Evolutionary conservation across 2,113 vertebrate species (phyloP).

Genomic region (Thermophis baileyi): DNA sequence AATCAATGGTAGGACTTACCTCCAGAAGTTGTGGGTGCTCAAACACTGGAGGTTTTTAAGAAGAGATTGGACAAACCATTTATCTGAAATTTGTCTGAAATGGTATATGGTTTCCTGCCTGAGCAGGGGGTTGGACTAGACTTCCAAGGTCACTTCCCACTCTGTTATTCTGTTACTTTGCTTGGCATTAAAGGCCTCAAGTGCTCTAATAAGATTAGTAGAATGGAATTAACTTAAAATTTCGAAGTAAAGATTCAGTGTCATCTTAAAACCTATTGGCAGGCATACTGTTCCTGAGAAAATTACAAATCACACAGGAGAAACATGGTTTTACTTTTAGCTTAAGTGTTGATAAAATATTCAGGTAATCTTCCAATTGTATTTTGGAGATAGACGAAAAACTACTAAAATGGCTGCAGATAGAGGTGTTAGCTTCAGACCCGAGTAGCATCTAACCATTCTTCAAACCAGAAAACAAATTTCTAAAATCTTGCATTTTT

Average conservation of each 20-base stretch:
- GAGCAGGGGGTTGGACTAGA: background rate
- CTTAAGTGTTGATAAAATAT: background rate
- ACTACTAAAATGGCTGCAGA: background rate
- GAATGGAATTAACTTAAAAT: background rate
- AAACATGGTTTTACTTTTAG: background rate
- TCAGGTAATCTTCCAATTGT: background rate
- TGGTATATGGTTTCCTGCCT: background rate
- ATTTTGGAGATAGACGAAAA: background rate
- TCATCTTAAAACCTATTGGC: background rate
- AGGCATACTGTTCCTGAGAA: background rate
- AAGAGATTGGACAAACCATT: background rate
- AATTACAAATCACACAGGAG: background rate
- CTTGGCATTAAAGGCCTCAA: background rate
- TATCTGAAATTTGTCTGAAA: background rate
- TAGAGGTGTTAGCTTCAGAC: background rate
- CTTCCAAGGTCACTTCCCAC: background rate
- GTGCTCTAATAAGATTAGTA: background rate
- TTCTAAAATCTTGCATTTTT: background rate
- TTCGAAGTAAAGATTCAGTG: background rate
- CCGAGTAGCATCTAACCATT: background rate
- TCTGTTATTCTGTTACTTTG: background rate
- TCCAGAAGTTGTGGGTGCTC: background rate
- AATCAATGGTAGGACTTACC: background rate
- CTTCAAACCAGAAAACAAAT: background rate
- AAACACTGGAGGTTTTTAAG: background rate